Base-by-base conservation (phyloP, 2,888 invertebrate species). In the Cosmia pyralina region DNA sequence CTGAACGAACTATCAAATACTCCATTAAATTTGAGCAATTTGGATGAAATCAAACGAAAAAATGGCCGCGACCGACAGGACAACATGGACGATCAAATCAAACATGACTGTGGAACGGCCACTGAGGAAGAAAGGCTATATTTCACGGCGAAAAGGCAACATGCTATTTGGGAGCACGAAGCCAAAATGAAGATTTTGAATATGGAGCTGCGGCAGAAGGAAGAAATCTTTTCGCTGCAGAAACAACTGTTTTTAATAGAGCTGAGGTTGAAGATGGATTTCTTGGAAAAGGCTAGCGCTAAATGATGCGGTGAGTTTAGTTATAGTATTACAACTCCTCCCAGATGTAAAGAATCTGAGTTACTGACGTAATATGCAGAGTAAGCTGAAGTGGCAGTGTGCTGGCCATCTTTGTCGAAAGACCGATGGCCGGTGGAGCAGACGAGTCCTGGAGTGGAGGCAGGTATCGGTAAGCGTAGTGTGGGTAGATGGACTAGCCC, bases 181-280 rank as follows among this genome's bases (percentile, higher is more conserved):
- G 96, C 96, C 2, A 96, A 96, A 77, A 96, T 96, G 96, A 96
- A 96, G 72, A 96, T 96, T 3, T 83, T 96, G 0, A 95, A 95
- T 75, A 95, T 96, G 96, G 96, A 96, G 69, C 77, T 96, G 0
- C 69, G 94, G 17, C 96, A 96, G 81, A 96, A 96, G 64, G 96
- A 96, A 69, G 96, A 96, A 79, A 96, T 96, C 65, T 96, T 96
- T 84, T 95, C 96, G 7, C 86, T 96, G 55, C 96, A 96, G 83
- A 96, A 96, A 73, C 96, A 96, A 81, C 92, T 96, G 67, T 96
- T 96, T 81, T 87, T 96, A 1, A 95, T 96, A 7, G 96, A 96
- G 88, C 81, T 96, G 74, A 89, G 96, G 81, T 89, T 96, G 83
- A 96, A 96, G 88, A 96, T 96, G 96, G 96, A 96, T 88, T 96